A percentile compares a stretch with the other conserved stretches of the same genome.
Evolutionary conservation across 1,140 invertebrate genomes (phyloP).

Genomic region (Macrocentrus cingulum): DNA sequence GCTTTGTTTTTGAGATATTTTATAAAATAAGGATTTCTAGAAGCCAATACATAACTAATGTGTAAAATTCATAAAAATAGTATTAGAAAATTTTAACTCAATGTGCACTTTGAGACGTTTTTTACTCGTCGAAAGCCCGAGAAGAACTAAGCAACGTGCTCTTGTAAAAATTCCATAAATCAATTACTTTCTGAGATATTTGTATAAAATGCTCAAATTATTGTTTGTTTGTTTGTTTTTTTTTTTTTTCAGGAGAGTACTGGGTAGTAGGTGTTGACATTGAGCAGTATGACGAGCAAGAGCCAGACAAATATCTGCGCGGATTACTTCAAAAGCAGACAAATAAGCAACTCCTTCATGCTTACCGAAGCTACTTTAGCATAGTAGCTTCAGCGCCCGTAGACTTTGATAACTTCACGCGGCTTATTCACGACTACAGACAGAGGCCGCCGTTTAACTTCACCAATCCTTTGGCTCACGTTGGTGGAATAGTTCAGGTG

Average conservation of each 20-base stretch:
- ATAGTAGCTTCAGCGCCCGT: constrained; percentile 71
- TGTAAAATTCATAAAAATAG: too few species aligned
- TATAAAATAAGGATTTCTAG: too few species aligned
- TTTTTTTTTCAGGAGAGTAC: constrained; percentile 72
- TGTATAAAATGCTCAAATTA: too few species aligned
- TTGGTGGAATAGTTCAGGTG: constrained; percentile 65
- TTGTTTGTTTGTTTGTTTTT: too few species aligned
- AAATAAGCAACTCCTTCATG: constrained; percentile 57
- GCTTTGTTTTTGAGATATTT: too few species aligned
- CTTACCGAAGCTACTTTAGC: constrained; percentile 75
- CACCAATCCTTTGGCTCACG: constrained; percentile 71
- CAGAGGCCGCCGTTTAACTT: constrained; percentile 83
- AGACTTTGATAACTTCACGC: constrained; percentile 74
- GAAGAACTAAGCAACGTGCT: too few species aligned
- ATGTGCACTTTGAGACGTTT: too few species aligned
- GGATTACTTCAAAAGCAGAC: constrained; percentile 70
- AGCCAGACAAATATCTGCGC: constrained; percentile 74
- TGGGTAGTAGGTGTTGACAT: constrained; percentile 88
- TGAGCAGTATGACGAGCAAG: constrained; percentile 77
- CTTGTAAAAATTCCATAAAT: too few species aligned
- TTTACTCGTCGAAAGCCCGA: too few species aligned
- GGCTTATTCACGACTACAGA: constrained; percentile 76
- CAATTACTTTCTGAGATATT: too few species aligned
- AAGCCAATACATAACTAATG: too few species aligned
- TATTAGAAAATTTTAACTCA: too few species aligned